phyloP scores from a whole-genome alignment of 2,797 vertebrate species.

The Macropus fuliginosus region DNA sequence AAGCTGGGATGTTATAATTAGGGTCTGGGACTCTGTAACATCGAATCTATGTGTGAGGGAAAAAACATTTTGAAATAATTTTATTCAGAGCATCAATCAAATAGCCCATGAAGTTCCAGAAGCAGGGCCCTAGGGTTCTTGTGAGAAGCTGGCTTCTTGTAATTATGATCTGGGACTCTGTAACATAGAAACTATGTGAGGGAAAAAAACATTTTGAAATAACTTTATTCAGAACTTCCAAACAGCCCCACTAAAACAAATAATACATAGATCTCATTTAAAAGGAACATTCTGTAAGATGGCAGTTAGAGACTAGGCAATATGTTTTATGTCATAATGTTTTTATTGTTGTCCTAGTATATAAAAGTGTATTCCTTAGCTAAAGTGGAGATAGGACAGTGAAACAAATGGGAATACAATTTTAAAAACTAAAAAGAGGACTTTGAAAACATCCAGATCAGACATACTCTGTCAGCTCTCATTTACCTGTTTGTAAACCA shows the following conservation, averaged over 20 bases:
- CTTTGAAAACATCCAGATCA: constrained; percentile 45
- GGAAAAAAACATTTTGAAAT: constrained; percentile 83
- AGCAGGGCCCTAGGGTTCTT: constrained; percentile 81
- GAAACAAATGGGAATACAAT: constrained; percentile 39
- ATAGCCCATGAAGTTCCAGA: constrained; percentile 85
- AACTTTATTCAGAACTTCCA: constrained; percentile 65
- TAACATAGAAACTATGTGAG: constrained; percentile 86
- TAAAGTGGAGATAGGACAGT: constrained; percentile 51
- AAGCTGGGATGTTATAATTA: constrained; percentile 83
- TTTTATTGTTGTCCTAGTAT: constrained; percentile 26
- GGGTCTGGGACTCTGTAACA: constrained; percentile 87
- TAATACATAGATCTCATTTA: constrained; percentile 53
- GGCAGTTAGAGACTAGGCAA: constrained; percentile 48
- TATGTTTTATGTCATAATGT: constrained; percentile 20
- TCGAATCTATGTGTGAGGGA: constrained; percentile 85
- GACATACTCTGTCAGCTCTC: constrained; percentile 9
- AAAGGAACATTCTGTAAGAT: constrained; percentile 59
- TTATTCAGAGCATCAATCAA: constrained; percentile 57
- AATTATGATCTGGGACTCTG: constrained; percentile 86
- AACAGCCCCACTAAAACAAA: constrained; percentile 36
- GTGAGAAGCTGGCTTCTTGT: constrained; percentile 84
- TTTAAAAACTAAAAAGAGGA: constrained; percentile 37
- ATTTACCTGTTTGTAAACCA: neutral
- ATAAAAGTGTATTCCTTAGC: constrained; percentile 55
- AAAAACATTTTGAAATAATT: constrained; percentile 82